phyloP scores from a whole-genome alignment of 2,888 invertebrate genomes.

The Schizotus pectinicornis region DNA sequence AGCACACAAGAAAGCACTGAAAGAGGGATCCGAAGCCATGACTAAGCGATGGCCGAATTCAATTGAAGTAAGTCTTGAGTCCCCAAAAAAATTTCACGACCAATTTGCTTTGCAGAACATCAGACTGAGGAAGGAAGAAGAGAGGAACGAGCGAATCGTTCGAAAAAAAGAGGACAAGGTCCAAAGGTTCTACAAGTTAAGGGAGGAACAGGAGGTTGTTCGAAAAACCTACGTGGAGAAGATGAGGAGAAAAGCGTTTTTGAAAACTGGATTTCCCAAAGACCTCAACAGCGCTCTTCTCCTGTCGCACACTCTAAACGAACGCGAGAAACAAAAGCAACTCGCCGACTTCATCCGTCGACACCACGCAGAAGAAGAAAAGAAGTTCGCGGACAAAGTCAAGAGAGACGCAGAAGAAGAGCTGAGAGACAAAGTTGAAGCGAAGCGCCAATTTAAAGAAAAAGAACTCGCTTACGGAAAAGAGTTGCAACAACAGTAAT shows the following conservation, averaged over 20 bases:
- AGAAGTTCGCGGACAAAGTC: slow-evolving; percentile 42
- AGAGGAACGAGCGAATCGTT: slow-evolving; percentile 33
- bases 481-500: slow-evolving; percentile 40
- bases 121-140: slow-evolving; percentile 41
- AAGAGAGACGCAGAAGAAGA: slow-evolving; percentile 42
- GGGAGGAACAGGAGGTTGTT: slow-evolving; percentile 42
- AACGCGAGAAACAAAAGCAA: slow-evolving; percentile 51
- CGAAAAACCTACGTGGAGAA: slow-evolving; percentile 46
- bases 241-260: slow-evolving; percentile 45
- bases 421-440: slow-evolving; percentile 41
- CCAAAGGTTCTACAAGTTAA: slow-evolving; percentile 33
- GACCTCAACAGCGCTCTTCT: slow-evolving; percentile 49
- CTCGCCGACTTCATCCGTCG: slow-evolving; percentile 47
- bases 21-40: slow-evolving; percentile 57
- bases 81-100: slow-evolving; percentile 2
- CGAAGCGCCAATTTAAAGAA: slow-evolving; percentile 29
- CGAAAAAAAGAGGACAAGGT: slow-evolving; percentile 40
- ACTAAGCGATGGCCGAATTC: slow-evolving; percentile 59
- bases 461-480: slow-evolving; percentile 38
- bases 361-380: slow-evolving; percentile 45
- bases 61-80: slow-evolving; percentile 56
- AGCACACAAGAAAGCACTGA: slow-evolving; percentile 53
- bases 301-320: slow-evolving; percentile 48
- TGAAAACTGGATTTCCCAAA: slow-evolving; percentile 47
- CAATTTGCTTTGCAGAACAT: slow-evolving; percentile 39